Evolutionary conservation across 2,113 vertebrate genomes (phyloP).

Genomic region (Bungarus multicinctus): DNA sequence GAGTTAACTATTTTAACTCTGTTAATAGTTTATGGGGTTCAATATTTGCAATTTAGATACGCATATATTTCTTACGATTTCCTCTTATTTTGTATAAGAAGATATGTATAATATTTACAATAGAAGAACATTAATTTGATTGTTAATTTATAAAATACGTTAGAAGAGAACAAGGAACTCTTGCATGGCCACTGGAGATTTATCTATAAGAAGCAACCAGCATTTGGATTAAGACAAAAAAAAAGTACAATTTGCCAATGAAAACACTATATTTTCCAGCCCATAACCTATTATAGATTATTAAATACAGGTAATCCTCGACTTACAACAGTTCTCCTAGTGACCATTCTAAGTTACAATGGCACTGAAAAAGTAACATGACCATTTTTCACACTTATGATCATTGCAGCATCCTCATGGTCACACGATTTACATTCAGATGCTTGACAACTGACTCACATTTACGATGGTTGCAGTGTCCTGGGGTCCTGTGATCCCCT

Average conservation of each 20-base stretch:
- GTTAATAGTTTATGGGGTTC: conserved; percentile 33
- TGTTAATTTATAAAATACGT: conserved; percentile 1
- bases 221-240: background rate
- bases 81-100: background rate
- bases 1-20: conserved; percentile 4
- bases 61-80: conserved; percentile 1
- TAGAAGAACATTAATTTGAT: conserved; percentile 11
- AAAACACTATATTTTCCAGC: background rate
- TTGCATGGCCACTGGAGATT: background rate
- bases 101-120: background rate
- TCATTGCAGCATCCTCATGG: background rate
- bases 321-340: background rate
- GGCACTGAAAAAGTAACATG: background rate
- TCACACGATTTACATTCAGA: background rate
- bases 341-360: background rate
- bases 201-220: background rate
- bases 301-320: background rate
- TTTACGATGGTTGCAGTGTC: background rate
- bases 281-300: background rate
- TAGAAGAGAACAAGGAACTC: background rate
- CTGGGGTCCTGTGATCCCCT: background rate
- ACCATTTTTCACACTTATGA: background rate
- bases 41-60: conserved; percentile 35
- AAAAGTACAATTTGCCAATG: background rate
- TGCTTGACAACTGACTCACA: background rate